Evolutionary conservation across 2,888 invertebrate species (phyloP).

Genomic region (Elmis aenea): DNA sequence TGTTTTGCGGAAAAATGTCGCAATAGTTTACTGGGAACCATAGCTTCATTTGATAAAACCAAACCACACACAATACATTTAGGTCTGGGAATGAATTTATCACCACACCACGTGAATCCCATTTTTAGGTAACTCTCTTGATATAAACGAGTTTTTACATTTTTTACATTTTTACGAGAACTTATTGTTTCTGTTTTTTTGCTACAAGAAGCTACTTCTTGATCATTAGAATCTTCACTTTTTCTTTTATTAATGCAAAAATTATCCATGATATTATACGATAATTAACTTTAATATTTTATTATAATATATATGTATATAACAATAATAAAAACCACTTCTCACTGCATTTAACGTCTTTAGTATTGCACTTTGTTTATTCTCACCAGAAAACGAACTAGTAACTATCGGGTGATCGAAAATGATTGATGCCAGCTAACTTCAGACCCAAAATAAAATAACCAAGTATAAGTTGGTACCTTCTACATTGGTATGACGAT

Average conservation of each 20-base stretch:
- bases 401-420: too few relatives aligned
- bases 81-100: slow-evolving; percentile 4
- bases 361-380: too few relatives aligned
- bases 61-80: slow-evolving; percentile 5
- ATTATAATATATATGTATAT: slow-evolving; percentile 2
- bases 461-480: too few relatives aligned
- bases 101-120: slow-evolving; percentile 6
- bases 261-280: slow-evolving; percentile 3
- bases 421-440: too few relatives aligned
- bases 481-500: too few relatives aligned
- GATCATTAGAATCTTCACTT: slow-evolving; percentile 3
- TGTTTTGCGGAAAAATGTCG: slow-evolving; percentile 4
- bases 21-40: slow-evolving; percentile 6
- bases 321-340: too few relatives aligned
- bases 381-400: too few relatives aligned
- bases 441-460: too few relatives aligned
- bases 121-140: slow-evolving; percentile 4
- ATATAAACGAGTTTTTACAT: slow-evolving; percentile 3
- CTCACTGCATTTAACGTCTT: too few relatives aligned
- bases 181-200: slow-evolving; percentile 5
- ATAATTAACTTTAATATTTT: slow-evolving; percentile 3
- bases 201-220: not conserved
- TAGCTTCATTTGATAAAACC: slow-evolving; percentile 5
- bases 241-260: slow-evolving; percentile 5
- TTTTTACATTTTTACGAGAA: slow-evolving; percentile 4